Conservation (phyloP, 2,113 vertebrate genomes). For the Mus pahari region DNA sequence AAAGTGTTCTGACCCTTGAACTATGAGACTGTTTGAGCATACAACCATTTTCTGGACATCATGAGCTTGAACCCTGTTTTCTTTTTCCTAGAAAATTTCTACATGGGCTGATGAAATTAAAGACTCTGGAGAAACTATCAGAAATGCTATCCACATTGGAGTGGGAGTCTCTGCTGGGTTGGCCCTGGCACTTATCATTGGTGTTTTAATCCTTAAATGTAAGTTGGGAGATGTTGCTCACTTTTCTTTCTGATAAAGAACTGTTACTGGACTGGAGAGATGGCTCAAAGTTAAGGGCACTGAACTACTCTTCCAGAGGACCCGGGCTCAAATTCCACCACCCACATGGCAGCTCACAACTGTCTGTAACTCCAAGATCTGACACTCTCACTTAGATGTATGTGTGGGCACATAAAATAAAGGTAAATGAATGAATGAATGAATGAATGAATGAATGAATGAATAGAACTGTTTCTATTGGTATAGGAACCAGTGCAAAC, state of each 20-base stretch:
- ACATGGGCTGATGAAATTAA: background rate
- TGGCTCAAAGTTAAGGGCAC: no score
- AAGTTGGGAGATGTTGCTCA: conserved; percentile 33
- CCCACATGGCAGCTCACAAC: no score
- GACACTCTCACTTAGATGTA: no score
- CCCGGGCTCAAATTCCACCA: no score
- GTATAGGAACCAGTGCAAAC: background rate
- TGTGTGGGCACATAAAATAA: no score
- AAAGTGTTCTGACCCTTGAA: background rate
- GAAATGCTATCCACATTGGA: background rate
- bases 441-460: no score
- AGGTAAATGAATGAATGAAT: no score
- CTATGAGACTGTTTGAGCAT: background rate
- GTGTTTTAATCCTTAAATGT: conserved; percentile 66
- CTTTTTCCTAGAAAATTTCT: conserved; percentile 50
- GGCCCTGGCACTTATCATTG: conserved; percentile 14
- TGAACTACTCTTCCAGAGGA: no score
- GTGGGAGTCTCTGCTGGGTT: conserved; percentile 50
- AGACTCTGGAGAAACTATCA: background rate
- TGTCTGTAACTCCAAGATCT: no score
- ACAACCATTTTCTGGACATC: background rate
- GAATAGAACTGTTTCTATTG: background rate
- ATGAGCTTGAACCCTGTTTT: conserved; percentile 40
- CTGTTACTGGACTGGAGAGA: background rate
- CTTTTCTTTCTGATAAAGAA: background rate